Percentiles rank a stretch among this genome's conserved stretches.
These are phyloP conservation scores for Gastrophryne carolinensis DNA, from an alignment of 2,797 vertebrate genomes.

Conservation along the genomic window DNA sequence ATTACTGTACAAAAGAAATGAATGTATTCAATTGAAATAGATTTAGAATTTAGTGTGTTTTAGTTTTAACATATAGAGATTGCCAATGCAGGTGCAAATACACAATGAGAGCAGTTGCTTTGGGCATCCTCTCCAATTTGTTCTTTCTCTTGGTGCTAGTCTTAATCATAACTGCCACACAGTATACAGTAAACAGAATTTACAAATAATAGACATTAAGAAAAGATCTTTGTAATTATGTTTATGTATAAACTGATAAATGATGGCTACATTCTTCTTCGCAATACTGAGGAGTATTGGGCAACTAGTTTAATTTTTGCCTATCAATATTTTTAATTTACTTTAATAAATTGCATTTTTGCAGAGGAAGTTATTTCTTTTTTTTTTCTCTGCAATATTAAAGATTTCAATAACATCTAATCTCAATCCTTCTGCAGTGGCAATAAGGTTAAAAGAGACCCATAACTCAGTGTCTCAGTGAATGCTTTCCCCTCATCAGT, in stretches of 20 bases:
- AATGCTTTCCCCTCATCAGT: slow-evolving; percentile 50
- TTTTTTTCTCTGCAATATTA: slow-evolving; percentile 36
- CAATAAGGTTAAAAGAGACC: slow-evolving; percentile 45
- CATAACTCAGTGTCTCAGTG: slow-evolving; percentile 51
- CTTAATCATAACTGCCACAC: too few relatives aligned
- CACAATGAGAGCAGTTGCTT: too few relatives aligned
- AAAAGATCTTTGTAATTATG: not conserved
- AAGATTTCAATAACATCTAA: slow-evolving; percentile 40
- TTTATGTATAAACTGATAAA: not conserved
- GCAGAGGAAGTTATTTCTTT: slow-evolving; percentile 19
- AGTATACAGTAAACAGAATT: too few relatives aligned
- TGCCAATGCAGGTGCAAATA: too few relatives aligned
- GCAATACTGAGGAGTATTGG: not conserved
- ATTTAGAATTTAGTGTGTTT: too few relatives aligned
- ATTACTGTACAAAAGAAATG: too few relatives aligned
- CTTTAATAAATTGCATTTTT: slow-evolving; percentile 35
- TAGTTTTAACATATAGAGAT: too few relatives aligned
- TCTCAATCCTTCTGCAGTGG: slow-evolving; percentile 46
- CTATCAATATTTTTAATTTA: slow-evolving; percentile 35
- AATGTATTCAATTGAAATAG: too few relatives aligned
- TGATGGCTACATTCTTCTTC: not conserved
- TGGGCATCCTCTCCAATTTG: too few relatives aligned
- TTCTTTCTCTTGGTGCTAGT: too few relatives aligned
- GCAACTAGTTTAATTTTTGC: slow-evolving; percentile 6
- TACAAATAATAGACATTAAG: too few relatives aligned